Base-by-base conservation (phyloP, 2,113 vertebrate genomes). In the Epinephelus cyanopodus region DNA sequence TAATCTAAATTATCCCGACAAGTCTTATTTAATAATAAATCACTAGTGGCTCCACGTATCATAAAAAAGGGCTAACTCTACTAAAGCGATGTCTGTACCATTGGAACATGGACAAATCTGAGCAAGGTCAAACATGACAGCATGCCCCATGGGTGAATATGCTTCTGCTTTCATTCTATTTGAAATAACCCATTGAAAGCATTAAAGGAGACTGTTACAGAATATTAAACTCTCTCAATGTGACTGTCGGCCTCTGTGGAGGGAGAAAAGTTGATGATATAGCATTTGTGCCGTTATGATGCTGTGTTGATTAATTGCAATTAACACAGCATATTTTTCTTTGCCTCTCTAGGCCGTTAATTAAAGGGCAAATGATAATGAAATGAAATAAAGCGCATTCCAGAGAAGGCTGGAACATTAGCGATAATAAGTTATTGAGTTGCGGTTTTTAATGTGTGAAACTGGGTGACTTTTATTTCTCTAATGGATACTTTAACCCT, bases 181-280 rank as follows among this genome's bases (percentile, higher is more conserved):
- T 75, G 50, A 66, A 62, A 64, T 45, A 39, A 61, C 62, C 2
- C 11, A 14, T 5, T 47, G 45, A 56, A 70, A 25, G 27, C 5
- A 4, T 65, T 29, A n/a, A 6, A 6, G 65, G 70, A 7, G 48
- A 72, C 62, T 61, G 47, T 62, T 37, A 29, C 7, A 68, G 17
- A 45, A 57, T 57, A 63, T 74, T 14, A 73, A 85, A 66, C 0
- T 7, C 14, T 56, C 72, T 57, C 23, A 60, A 17, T 54, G 29
- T 27, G 65, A 72, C 66, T 56, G 21, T 25, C 52, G 13, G 65
- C 52, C 74, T 53, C 58, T 82, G 57, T 27, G 8, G 12, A 23
- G 6, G 54, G 13, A 86, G 48, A 77, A 81, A 84, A 45, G 10
- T 25, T 76, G 74, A 75, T 79, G 75, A 77, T 70, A 39, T 7